Conservation (phyloP, 2,797 vertebrate species). For the Megaceryle alcyon region DNA sequence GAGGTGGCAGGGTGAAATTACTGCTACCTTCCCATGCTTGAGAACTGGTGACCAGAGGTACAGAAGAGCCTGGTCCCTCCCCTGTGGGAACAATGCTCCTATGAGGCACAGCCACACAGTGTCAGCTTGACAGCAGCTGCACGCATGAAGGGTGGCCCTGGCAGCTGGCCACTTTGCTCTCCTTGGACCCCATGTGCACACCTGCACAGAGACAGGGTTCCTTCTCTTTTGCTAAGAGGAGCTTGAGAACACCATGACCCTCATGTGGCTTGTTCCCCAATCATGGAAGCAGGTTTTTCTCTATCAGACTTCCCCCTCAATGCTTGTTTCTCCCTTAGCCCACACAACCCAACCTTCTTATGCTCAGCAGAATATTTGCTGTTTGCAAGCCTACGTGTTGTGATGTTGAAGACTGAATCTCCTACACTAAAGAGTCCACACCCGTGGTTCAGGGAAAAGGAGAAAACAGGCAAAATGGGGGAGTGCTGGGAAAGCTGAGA, state of each 20-base stretch:
- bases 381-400: background rate
- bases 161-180: rapidly evolving
- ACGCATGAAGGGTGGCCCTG: too few relatives aligned
- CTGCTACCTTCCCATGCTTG: background rate
- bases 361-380: background rate
- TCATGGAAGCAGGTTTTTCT: background rate
- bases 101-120: rapidly evolving
- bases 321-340: background rate
- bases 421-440: background rate
- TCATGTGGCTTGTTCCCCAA: rapidly evolving
- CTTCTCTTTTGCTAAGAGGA: background rate
- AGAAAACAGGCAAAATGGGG: background rate
- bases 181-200: rapidly evolving
- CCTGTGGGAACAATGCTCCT: background rate
- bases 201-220: background rate
- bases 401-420: background rate
- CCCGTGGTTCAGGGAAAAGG: background rate
- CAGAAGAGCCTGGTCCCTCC: background rate
- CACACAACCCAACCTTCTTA: background rate
- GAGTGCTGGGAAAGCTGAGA: background rate
- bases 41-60: rapidly evolving
- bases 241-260: rapidly evolving
- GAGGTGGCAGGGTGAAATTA: rapidly evolving
- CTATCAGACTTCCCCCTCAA: background rate
- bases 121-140: background rate